Conservation (phyloP, 2,888 invertebrate genomes). For the Microplitis manilae region DNA sequence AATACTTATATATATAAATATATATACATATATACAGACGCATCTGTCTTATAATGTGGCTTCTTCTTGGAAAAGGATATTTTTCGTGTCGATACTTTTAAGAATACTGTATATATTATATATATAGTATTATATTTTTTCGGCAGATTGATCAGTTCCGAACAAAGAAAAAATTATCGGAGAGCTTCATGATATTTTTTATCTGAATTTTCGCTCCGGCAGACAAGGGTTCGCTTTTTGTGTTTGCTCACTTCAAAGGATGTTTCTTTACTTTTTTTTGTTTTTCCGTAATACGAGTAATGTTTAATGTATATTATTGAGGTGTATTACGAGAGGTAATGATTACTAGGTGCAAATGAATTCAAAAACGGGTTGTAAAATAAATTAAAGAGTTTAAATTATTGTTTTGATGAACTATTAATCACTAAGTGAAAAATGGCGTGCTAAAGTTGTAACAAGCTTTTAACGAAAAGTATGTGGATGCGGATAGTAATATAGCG, state of each 20-base stretch:
- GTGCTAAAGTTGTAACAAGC: not conserved
- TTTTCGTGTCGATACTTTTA: not conserved
- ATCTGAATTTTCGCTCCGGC: too few relatives aligned
- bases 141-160: too few relatives aligned
- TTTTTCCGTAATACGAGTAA: not conserved
- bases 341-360: not conserved
- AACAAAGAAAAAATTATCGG: too few relatives aligned
- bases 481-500: not conserved
- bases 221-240: too few relatives aligned
- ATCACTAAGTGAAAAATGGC: not conserved
- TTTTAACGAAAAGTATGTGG: not conserved
- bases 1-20: slow-evolving; percentile 29
- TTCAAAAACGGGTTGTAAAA: not conserved
- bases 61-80: slow-evolving; percentile 26
- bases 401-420: not conserved
- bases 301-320: not conserved
- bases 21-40: slow-evolving; percentile 11
- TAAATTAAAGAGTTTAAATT: not conserved
- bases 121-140: too few relatives aligned
- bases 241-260: too few relatives aligned
- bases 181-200: too few relatives aligned
- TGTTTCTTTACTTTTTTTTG: too few relatives aligned
- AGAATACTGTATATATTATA: too few relatives aligned
- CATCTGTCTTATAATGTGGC: slow-evolving; percentile 35
- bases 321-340: not conserved